phyloP scores from a whole-genome alignment of 2,113 vertebrate species.

The Leucoraja erinaceus region DNA sequence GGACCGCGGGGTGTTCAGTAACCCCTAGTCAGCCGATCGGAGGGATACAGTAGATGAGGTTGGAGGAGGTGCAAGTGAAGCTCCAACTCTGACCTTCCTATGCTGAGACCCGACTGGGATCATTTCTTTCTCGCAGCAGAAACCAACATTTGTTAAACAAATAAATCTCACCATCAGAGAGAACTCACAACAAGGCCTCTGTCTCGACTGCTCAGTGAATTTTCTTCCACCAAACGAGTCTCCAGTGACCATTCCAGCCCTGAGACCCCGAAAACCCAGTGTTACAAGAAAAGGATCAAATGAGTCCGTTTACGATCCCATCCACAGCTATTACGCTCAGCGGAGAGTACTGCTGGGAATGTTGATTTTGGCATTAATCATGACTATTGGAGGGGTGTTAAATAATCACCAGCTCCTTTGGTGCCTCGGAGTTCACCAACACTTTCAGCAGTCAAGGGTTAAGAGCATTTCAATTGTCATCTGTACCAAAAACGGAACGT shows the following conservation, averaged over 20 bases:
- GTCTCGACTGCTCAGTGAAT: neutral
- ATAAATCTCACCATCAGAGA: neutral
- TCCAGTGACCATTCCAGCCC: neutral
- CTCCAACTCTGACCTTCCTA: neutral
- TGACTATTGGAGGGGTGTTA: neutral
- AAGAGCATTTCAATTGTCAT: too few species aligned
- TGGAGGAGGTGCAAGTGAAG: too few species aligned
- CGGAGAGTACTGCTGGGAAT: neutral
- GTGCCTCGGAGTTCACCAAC: neutral
- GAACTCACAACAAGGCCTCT: neutral
- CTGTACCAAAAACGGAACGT: too few species aligned
- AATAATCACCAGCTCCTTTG: neutral
- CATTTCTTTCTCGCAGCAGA: neutral
- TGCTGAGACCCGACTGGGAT: neutral
- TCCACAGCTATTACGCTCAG: neutral
- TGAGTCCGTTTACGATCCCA: neutral
- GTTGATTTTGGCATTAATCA: conserved; percentile 11
- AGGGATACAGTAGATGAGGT: too few species aligned
- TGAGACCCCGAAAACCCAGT: neutral
- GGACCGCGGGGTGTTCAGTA: too few species aligned
- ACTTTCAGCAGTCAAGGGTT: too few species aligned
- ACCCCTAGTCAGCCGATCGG: too few species aligned
- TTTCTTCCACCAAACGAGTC: neutral
- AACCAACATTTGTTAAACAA: neutral
- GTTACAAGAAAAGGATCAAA: neutral